Evolutionary conservation across 2,113 vertebrate species (phyloP), one percentile per base, ranked within the genome.

Genomic region (Pheucticus melanocephalus): DNA sequence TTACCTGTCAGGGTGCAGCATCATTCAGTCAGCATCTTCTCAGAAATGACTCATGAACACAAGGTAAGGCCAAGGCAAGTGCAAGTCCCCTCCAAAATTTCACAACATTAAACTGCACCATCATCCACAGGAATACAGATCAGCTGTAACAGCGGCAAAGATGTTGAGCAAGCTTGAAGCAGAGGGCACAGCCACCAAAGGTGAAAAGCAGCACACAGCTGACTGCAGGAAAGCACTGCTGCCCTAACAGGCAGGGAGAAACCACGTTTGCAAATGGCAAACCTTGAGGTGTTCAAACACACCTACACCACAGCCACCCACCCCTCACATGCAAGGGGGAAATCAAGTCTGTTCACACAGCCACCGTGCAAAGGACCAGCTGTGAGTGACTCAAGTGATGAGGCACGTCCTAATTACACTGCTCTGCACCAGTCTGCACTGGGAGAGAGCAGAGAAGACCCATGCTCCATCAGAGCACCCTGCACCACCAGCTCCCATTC

Each of bases 381-480:
- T 68, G 22, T 19, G 16, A 11, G 19, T 9, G 27, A 44, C 44
- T 59, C 21, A 17, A 25, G 24, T 1, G 16, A 27, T 65, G 16
- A 30, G 12, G 2, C 28, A 18, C 0, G 2, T 9, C 9, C 22
- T 37, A 54, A 4, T 37, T 51, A 37, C 1, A 31, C 24, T 14
- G 17, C 24, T 57, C 22, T 53, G 37, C 28, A 51, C 13, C 37
- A 64, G 22, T n/a, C 1, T 82, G 57, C 53, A 68, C 50, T 3
- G n/a, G 56, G 23, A 70, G 7, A 28, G 2, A 31, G n/a, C 3
- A 82, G 8, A 59, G 14, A 25, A 79, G 48, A 48, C 8, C 44
- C 22, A 5, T 4, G 15, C 12, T 75, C 56, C 25, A 5, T n/a
- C 30, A 75, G 48, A n/a, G 45, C 16, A 57, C 15, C 54, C 28